Base-by-base conservation (phyloP, 2,797 vertebrate species). In the Phoeniculus purpureus region DNA sequence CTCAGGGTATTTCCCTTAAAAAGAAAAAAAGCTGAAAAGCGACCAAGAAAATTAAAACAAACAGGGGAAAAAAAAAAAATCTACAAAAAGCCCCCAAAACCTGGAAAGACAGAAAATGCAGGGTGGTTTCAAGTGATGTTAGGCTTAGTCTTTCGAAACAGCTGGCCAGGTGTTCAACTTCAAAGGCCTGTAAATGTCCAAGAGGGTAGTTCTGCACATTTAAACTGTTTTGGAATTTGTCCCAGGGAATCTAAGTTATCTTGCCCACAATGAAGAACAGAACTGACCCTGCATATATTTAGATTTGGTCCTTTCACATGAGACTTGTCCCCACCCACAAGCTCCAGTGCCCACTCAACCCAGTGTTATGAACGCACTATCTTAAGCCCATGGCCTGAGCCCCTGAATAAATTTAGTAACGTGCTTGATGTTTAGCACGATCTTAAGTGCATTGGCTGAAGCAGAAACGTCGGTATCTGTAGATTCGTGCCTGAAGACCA, bases 11-110 rank as follows among this genome's bases (percentile, higher is more conserved):
- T 90, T 83, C 51, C 78, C 75, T 94, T 92, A 92, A 93, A 75
- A 75, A 84, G 58, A 78, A 81, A 94, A 85, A 94, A 94, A 52
- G 77, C 94, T 96, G 93, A 45, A 96, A 95, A 96, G 34, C 0
- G 25, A 96, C 34, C 29, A 88, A 72, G 61, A 75, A 83, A 70
- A 84, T 87, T 65, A 64, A 72, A 89, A 73, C 18, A 50, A 85
- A 62, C 1, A 54, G 67, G 12, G 18, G 29, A 12, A 78, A 62
- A 6, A 64, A 47, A 58, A 40, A 78, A 60, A 73, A 52, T 48
- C 47, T 48, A 85, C 62, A 6, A 50, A 32, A 51, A n/a, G 73
- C 59, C 10, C 48, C 10, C 48, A 22, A 48, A 92, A 48, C 31
- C 88, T 58, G n/a, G 12, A 80, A 86, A 65, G 9, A 54, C 5